Conservation (phyloP, 2,113 vertebrate species). For the Xenus cinereus region DNA sequence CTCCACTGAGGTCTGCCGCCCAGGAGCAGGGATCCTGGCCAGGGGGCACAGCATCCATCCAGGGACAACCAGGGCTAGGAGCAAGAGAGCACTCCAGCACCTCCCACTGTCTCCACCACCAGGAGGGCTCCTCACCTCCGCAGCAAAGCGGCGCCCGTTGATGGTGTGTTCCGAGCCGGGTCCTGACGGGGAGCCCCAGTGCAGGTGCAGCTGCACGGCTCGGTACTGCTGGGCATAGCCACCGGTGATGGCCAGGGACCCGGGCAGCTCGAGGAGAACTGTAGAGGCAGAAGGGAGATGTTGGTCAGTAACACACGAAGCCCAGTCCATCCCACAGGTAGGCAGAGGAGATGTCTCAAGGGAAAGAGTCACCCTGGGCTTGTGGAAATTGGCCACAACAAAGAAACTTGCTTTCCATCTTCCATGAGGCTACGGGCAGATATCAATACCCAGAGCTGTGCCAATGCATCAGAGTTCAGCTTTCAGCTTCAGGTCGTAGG, state of each 20-base stretch:
- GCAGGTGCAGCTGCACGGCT: constrained; percentile 76
- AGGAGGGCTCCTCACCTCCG: constrained; percentile 59
- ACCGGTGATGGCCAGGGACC: constrained; percentile 56
- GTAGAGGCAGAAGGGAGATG: neutral
- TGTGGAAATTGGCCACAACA: neutral
- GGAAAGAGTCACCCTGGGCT: neutral
- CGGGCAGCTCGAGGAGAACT: constrained; percentile 72
- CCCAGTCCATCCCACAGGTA: neutral
- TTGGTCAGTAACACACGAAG: neutral
- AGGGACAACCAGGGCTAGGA: neutral
- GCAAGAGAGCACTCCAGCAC: neutral
- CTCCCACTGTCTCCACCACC: accelerated
- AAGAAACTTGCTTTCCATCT: neutral
- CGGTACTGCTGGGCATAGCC: constrained; percentile 71
- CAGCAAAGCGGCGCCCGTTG: constrained; percentile 58
- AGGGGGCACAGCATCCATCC: neutral
- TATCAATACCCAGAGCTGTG: neutral
- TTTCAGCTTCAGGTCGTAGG: neutral
- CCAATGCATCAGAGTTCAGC: neutral
- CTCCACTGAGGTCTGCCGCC: neutral
- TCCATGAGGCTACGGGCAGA: neutral
- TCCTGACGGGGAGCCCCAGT: constrained; percentile 59
- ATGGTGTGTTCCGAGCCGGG: constrained; percentile 76
- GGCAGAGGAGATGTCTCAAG: accelerated
- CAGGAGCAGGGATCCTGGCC: neutral